These are phyloP conservation scores for Pagetopsis macropterus DNA, from an alignment of 2,797 vertebrate genomes.

Conservation along the genomic window DNA sequence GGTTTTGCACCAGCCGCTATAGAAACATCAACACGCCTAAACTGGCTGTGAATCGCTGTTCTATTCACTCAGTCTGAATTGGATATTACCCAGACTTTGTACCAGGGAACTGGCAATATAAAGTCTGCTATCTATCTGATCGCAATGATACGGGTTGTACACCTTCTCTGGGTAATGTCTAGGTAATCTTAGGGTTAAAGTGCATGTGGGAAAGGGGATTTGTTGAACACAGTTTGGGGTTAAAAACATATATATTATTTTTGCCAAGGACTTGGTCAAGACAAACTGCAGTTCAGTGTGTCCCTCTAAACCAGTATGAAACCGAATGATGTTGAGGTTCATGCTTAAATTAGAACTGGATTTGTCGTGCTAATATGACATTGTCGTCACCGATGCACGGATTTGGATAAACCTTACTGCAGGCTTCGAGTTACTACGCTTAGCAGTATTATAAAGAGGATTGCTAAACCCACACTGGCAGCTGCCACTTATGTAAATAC, in stretches of 20 bases:
- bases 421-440: slow-evolving; percentile 66
- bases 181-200: too few relatives aligned
- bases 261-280: neutral
- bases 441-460: slow-evolving; percentile 72
- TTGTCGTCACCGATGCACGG: slow-evolving; percentile 59
- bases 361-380: slow-evolving; percentile 57
- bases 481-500: slow-evolving; percentile 58
- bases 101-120: too few relatives aligned
- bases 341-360: slow-evolving; percentile 74
- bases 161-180: too few relatives aligned
- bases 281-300: neutral
- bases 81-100: too few relatives aligned
- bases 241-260: neutral
- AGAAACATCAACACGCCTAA: too few relatives aligned
- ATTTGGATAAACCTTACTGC: slow-evolving; percentile 66
- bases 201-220: too few relatives aligned
- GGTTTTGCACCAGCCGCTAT: too few relatives aligned
- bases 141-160: too few relatives aligned
- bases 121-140: too few relatives aligned
- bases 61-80: too few relatives aligned
- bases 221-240: neutral
- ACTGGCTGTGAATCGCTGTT: too few relatives aligned
- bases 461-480: slow-evolving; percentile 52
- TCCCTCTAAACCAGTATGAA: slow-evolving; percentile 13
- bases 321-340: slow-evolving; percentile 47